Percentiles rank a stretch among this genome's conserved stretches.
phyloP scores from a whole-genome alignment of 2,113 vertebrate species.

The Pseudolaguvia tuberculata region DNA sequence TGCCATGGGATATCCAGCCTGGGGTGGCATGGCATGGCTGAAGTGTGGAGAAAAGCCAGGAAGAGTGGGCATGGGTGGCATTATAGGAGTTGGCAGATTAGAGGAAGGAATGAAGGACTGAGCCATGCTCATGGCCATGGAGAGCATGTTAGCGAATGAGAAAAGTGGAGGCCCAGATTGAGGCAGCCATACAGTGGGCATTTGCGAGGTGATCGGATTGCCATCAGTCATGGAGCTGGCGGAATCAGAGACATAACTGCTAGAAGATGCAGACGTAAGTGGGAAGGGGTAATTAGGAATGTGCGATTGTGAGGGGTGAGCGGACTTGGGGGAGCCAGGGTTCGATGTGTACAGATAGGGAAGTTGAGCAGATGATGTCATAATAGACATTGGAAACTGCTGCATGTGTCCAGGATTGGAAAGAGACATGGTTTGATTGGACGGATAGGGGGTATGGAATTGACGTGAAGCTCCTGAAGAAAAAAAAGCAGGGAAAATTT shows the following conservation, averaged over 20 bases:
- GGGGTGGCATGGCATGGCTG: constrained; percentile 48
- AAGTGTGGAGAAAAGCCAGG: constrained; percentile 58
- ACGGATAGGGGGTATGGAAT: constrained; percentile 45
- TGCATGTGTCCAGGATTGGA: constrained; percentile 59
- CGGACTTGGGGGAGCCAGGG: constrained; percentile 54
- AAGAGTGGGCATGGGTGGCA: constrained; percentile 51
- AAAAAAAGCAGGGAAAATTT: constrained; percentile 14
- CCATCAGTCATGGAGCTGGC: constrained; percentile 37
- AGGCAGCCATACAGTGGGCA: constrained; percentile 61
- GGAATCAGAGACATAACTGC: constrained; percentile 44
- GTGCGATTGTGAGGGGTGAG: constrained; percentile 59
- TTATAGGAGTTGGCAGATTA: constrained; percentile 36
- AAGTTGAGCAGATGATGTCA: constrained; percentile 62
- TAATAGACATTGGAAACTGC: constrained; percentile 62
- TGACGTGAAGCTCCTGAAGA: constrained; percentile 61
- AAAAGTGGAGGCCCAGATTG: constrained; percentile 71
- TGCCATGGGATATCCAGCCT: constrained; percentile 45
- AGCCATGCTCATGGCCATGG: constrained; percentile 93
- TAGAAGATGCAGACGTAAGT: constrained; percentile 53
- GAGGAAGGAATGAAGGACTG: constrained; percentile 79
- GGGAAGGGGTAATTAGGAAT: constrained; percentile 61
- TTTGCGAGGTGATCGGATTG: constrained; percentile 54
- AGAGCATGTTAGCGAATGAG: constrained; percentile 86
- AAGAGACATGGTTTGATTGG: constrained; percentile 31
- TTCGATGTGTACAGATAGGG: constrained; percentile 63